phyloP scores from a whole-genome alignment of 1,140 invertebrate genomes.

The Drosophila truncata region DNA sequence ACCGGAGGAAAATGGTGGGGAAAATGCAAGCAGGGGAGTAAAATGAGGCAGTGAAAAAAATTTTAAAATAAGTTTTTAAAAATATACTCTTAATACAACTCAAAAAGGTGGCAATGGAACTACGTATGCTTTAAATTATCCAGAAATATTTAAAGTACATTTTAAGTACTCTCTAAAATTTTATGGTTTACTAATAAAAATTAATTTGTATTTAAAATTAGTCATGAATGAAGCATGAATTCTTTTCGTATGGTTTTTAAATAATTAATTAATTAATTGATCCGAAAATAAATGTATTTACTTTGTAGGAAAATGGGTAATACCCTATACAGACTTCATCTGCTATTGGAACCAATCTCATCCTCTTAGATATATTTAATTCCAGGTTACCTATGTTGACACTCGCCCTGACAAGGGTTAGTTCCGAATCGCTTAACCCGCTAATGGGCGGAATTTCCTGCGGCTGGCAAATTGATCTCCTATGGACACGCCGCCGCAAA shows the following conservation, averaged over 20 bases:
- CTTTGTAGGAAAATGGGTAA: not conserved
- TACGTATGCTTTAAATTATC: not conserved
- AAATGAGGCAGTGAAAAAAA: not conserved
- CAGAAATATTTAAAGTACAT: not conserved
- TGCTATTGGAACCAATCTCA: not conserved
- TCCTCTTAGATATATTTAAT: too few relatives aligned
- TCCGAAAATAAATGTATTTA: not conserved
- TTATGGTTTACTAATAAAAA: too few relatives aligned
- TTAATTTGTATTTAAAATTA: too few relatives aligned
- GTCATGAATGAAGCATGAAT: too few relatives aligned
- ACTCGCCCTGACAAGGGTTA: conserved; percentile 43
- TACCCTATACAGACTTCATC: not conserved
- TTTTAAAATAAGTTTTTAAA: not conserved
- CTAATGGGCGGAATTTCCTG: conserved; percentile 60
- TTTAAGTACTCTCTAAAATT: too few relatives aligned
- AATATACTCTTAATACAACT: not conserved
- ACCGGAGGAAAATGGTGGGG: not conserved
- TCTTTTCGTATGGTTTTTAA: too few relatives aligned
- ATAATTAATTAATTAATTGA: too few relatives aligned
- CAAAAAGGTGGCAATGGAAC: not conserved
- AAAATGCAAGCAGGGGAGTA: conserved; percentile 5
- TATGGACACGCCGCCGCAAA: conserved; percentile 21
- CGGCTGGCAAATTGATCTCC: conserved; percentile 56
- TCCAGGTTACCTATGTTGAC: conserved; percentile 1
- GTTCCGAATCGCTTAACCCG: conserved; percentile 52